These are phyloP conservation scores for Premnoplex brunnescens DNA, from an alignment of 2,797 vertebrate species.

Conservation along the genomic window DNA sequence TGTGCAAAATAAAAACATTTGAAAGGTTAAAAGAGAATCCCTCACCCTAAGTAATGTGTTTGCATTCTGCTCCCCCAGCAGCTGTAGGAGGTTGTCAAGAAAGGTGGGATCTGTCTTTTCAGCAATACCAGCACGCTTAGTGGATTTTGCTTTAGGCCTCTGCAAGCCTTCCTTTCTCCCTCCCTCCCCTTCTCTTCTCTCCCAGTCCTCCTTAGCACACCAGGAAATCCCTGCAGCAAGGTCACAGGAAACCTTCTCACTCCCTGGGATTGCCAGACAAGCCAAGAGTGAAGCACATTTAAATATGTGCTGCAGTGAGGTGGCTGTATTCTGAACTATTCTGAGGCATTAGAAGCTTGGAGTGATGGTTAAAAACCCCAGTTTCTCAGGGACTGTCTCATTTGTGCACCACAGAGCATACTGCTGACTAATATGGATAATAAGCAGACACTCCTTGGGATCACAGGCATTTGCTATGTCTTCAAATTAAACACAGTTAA, in stretches of 20 bases:
- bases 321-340: not conserved
- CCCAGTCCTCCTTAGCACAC: not conserved
- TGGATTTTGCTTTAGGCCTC: not conserved
- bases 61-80: not conserved
- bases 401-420: not conserved
- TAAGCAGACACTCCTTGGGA: not conserved
- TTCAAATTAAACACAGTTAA: not conserved
- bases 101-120: not conserved
- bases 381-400: not conserved
- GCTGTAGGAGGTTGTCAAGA: not conserved
- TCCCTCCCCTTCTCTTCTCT: not conserved
- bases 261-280: not conserved
- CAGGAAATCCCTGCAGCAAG: not conserved
- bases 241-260: not conserved
- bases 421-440: not conserved
- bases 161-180: not conserved
- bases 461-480: not conserved
- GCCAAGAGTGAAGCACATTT: not conserved
- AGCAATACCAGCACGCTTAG: not conserved
- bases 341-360: not conserved
- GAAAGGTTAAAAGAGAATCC: not conserved
- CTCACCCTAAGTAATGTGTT: rapidly evolving
- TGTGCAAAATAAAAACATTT: conserved; percentile 37
- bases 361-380: not conserved
- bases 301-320: not conserved